A percentile compares a stretch with the other conserved stretches of the same genome.
Evolutionary conservation across 2,888 invertebrate species (phyloP).

Genomic region (Miltochrista miniata): DNA sequence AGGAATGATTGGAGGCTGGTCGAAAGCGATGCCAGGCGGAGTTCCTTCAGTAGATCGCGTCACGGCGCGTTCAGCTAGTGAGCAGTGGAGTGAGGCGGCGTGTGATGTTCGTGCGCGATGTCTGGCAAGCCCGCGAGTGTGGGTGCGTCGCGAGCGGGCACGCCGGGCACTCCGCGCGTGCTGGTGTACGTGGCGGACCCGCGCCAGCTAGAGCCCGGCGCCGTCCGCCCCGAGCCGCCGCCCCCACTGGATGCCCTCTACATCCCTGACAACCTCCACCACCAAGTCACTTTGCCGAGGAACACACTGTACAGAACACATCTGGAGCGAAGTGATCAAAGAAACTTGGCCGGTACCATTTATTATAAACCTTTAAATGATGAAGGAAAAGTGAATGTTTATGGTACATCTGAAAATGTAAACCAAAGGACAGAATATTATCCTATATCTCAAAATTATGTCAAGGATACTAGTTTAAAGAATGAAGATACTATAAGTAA

Average conservation of each 20-base stretch:
- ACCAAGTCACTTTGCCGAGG: conserved; percentile 52
- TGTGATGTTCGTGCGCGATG: conserved; percentile 90
- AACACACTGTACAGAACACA: conserved; percentile 54
- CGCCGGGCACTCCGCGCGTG: conserved; percentile 78
- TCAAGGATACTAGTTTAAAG: conserved; percentile 58
- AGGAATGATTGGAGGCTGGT: conserved; percentile 70
- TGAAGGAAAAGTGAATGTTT: conserved; percentile 57
- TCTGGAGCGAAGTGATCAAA: conserved; percentile 53
- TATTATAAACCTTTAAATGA: conserved; percentile 65
- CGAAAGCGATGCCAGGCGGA: conserved; percentile 71
- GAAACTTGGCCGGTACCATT: conserved; percentile 49
- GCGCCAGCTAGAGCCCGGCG: conserved; percentile 80
- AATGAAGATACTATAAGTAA: conserved; percentile 53
- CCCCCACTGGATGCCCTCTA: conserved; percentile 52
- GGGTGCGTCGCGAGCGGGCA: conserved; percentile 81
- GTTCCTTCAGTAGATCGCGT: conserved; percentile 58
- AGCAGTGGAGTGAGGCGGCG: conserved; percentile 74
- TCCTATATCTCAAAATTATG: conserved; percentile 56
- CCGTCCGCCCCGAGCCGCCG: conserved; percentile 64
- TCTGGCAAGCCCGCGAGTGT: conserved; percentile 91
- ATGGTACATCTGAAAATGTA: conserved; percentile 51
- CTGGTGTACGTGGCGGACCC: conserved; percentile 81
- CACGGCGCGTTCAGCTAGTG: conserved; percentile 70
- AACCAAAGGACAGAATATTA: conserved; percentile 57
- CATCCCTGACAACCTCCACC: conserved; percentile 57